A percentile compares a stretch with the other conserved stretches of the same genome.
Conservation (phyloP, 2,113 vertebrate species). For the Suricata suricatta region DNA sequence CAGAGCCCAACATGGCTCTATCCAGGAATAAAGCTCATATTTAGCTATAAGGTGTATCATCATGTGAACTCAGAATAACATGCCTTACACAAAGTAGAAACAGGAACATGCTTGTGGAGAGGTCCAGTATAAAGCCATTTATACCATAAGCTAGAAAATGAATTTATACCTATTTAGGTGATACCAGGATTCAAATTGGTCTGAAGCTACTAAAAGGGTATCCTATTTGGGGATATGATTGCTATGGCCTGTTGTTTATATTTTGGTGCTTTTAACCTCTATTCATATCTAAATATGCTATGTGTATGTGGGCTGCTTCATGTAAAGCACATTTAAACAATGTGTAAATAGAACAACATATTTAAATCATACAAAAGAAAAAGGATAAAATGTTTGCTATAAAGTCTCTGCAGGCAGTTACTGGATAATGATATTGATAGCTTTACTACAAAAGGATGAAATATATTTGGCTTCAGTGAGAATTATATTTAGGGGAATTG, state of each 20-base stretch:
- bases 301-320: conserved; percentile 1
- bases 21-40: background rate
- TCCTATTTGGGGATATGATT: background rate
- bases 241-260: background rate
- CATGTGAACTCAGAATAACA: background rate
- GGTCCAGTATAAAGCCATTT: background rate
- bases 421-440: conserved; percentile 39
- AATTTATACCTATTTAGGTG: background rate
- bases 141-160: background rate
- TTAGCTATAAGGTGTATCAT: background rate
- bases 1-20: background rate
- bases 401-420: conserved; percentile 3
- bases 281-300: background rate
- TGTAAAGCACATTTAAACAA: background rate
- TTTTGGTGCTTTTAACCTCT: background rate
- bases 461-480: background rate
- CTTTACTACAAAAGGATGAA: conserved; percentile 1
- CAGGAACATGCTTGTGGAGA: background rate
- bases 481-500: conserved; percentile 54
- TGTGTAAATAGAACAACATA: conserved; percentile 3
- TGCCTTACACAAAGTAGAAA: background rate
- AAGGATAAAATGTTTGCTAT: conserved; percentile 16
- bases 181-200: background rate
- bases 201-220: background rate
- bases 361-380: conserved; percentile 38